phyloP scores from a whole-genome alignment of 2,113 vertebrate species.

The Peromyscus polionotus region DNA sequence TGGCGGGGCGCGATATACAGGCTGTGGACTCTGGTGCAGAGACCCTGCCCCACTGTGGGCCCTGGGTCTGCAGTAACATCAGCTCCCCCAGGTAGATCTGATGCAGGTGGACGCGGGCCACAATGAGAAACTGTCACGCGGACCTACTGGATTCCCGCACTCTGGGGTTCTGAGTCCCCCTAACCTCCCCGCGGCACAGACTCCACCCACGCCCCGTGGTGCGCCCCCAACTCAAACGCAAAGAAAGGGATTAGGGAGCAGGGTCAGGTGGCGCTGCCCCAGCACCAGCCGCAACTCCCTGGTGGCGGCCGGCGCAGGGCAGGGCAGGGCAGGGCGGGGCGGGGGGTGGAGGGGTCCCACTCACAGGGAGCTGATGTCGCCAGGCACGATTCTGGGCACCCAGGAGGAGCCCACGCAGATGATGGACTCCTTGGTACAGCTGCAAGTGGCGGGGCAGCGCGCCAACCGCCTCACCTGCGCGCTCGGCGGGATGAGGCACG shows the following conservation, averaged over 20 bases:
- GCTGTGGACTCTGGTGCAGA: neutral
- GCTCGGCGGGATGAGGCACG: conserved; percentile 77
- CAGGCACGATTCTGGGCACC: conserved; percentile 91
- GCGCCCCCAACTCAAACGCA: conserved; percentile 24
- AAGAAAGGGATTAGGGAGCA: neutral
- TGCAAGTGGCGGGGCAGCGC: conserved; percentile 94
- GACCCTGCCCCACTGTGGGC: neutral
- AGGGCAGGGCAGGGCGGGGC: neutral
- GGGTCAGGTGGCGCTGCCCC: conserved; percentile 12
- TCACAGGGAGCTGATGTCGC: conserved; percentile 96
- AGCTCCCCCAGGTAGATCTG: neutral
- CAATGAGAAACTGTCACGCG: conserved; percentile 56
- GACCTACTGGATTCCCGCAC: conserved; percentile 2
- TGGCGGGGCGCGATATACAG: neutral
- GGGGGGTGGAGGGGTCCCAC: conserved; percentile 78
- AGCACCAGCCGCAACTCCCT: conserved; percentile 47
- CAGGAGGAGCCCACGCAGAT: conserved; percentile 95
- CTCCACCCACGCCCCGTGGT: conserved; percentile 55
- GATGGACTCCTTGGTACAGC: conserved; percentile 96
- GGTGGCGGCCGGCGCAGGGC: neutral
- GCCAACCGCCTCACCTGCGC: conserved; percentile 86
- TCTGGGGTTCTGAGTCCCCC: neutral
- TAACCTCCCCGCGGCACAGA: neutral
- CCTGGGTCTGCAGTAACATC: conserved; percentile 5
- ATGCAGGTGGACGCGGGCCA: conserved; percentile 48